A percentile compares a stretch with the other conserved stretches of the same genome.
Conservation (phyloP, 2,888 invertebrate genomes). For the Spilarctia lutea region DNA sequence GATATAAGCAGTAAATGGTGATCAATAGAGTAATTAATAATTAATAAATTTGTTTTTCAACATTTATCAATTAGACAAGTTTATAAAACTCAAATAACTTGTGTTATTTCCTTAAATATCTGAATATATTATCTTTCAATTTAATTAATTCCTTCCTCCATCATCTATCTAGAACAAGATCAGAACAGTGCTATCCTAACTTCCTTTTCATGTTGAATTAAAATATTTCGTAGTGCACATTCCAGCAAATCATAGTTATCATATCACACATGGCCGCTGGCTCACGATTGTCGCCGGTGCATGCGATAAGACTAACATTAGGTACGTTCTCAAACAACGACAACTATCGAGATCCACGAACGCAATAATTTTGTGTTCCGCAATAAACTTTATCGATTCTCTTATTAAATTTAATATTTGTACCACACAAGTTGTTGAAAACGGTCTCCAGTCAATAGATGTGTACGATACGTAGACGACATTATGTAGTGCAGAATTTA, state of each 20-base stretch:
- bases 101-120: conserved; percentile 1
- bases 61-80: not conserved
- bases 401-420: conserved; percentile 80
- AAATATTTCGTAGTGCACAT: conserved; percentile 56
- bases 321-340: conserved; percentile 73
- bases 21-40: not conserved
- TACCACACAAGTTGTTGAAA: conserved; percentile 43
- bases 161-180: conserved; percentile 14
- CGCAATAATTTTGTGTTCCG: conserved; percentile 79
- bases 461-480: conserved; percentile 9
- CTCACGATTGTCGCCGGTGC: conserved; percentile 81
- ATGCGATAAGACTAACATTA: conserved; percentile 73
- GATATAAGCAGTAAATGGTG: not conserved
- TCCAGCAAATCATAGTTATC: conserved; percentile 60
- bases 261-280: conserved; percentile 67
- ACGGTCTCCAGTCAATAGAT: conserved; percentile 18
- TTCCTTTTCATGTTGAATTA: conserved; percentile 42
- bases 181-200: conserved; percentile 21
- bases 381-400: conserved; percentile 82
- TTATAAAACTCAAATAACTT: not conserved
- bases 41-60: not conserved
- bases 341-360: conserved; percentile 85
- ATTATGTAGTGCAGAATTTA: not conserved
- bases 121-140: not conserved
- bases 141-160: conserved; percentile 7